Evolutionary conservation across 2,888 invertebrate species (phyloP), one percentile per base, ranked within the genome.

Genomic region (Brenthis daphne): DNA sequence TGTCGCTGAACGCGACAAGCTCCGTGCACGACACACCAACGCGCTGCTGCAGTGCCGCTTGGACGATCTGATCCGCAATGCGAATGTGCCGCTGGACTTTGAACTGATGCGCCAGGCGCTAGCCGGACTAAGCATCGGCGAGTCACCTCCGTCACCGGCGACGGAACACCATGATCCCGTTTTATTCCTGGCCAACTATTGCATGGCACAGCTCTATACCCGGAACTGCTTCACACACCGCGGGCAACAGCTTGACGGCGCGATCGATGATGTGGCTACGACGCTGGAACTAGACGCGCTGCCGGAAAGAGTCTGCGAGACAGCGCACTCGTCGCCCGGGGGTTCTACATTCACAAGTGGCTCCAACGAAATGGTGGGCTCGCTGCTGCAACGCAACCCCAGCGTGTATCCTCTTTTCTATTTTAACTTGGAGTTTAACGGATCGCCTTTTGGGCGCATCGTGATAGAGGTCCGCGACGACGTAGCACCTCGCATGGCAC

Each of bases 401-500:
- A 57, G 68, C 66, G 90, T 94, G 60, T 95, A 95, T 82, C 96
- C 96, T 14, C 93, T 96, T 71, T 96, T 95, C 85, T 96, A 94
- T 83, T 96, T 96, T 85, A 96, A 96, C 83, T 94, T 96, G 77
- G 96, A 96, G 81, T 95, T 96, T 66, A 95, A 96, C 85, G 95
- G 96, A 11, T 87, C 94, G 33, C 94, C 94, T 1, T 93, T 94
- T 76, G 96, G 96, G 0, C 94, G 96, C 47, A 94, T 97, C 71
- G 94, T 97, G 55, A 95, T 97, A 75, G 96, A 96, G 84, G 96
- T 96, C 47, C 93, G 96, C 68, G 95, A 95, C 56, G 96, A 96
- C 85, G 95, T 95, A 47, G 96, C 97, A 20, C 97, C 96, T 20
- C 95, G 95, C 82, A 96, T 97, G 96, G 95, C 96, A 47, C 95